Evolutionary conservation across 2,797 vertebrate genomes (phyloP).

Genomic region (Phrynocephalus guinanensis): DNA sequence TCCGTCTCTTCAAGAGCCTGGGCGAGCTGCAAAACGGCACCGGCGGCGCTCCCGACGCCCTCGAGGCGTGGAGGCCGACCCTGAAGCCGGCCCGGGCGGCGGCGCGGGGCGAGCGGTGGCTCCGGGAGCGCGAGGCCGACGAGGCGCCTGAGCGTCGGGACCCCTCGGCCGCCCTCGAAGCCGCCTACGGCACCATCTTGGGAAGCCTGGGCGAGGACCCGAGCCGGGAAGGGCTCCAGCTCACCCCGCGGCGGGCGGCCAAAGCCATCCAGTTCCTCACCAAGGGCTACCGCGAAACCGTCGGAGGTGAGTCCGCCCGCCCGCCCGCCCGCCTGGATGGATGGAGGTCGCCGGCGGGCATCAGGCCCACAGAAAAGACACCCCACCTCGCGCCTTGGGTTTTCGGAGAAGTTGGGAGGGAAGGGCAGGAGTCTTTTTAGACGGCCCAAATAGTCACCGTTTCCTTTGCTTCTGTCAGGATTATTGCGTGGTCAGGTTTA

Average conservation of each 20-base stretch:
- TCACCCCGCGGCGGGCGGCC: constrained; percentile 84
- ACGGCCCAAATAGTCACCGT: no score
- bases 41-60: no score
- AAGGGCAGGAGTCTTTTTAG: no score
- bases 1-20: constrained; percentile 70
- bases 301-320: constrained; percentile 78
- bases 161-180: constrained; percentile 74
- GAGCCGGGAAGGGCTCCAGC: constrained; percentile 82
- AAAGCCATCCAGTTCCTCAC: constrained; percentile 89
- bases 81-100: constrained; percentile 51
- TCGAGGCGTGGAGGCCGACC: constrained; percentile 70
- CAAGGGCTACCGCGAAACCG: constrained; percentile 85
- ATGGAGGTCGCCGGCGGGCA: no score
- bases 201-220: constrained; percentile 83
- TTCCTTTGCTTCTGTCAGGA: no score
- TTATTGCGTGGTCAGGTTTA: no score
- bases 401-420: no score
- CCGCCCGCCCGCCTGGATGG: no score
- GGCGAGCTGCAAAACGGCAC: constrained; percentile 57
- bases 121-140: constrained; percentile 41
- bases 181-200: constrained; percentile 84
- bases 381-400: no score
- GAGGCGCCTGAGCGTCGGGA: constrained; percentile 73
- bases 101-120: constrained; percentile 72
- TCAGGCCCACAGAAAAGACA: no score